A percentile compares a stretch with the other conserved stretches of the same genome.
phyloP scores from a whole-genome alignment of 2,888 invertebrate genomes.

The Acronicta leporina region DNA sequence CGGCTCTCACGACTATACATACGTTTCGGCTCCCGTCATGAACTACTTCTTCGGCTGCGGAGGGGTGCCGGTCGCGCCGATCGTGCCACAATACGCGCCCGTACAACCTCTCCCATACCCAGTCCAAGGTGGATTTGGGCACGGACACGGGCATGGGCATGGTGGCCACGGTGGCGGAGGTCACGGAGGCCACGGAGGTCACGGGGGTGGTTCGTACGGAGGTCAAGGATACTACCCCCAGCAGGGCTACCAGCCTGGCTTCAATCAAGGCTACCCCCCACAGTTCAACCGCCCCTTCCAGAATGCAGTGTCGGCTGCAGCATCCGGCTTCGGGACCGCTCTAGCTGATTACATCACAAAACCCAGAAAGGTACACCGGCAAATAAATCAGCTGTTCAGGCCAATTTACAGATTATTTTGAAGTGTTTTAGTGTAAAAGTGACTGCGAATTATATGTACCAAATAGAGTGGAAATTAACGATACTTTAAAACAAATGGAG shows the following conservation, averaged over 20 bases:
- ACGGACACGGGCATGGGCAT: constrained; percentile 57
- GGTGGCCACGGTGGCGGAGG: constrained; percentile 55
- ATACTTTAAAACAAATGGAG: not conserved
- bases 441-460: not conserved
- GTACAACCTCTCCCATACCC: constrained; percentile 50
- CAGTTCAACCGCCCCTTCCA: constrained; percentile 72
- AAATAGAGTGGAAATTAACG: not conserved
- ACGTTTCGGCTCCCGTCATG: constrained; percentile 79
- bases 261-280: constrained; percentile 46
- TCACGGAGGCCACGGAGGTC: constrained; percentile 42
- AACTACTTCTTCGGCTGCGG: constrained; percentile 83
- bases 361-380: constrained; percentile 76
- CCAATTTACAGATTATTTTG: constrained; percentile 80
- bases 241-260: constrained; percentile 34
- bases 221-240: constrained; percentile 48
- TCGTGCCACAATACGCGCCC: constrained; percentile 49
- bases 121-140: constrained; percentile 49
- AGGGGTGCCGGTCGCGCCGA: constrained; percentile 50
- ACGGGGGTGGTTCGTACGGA: constrained; percentile 48
- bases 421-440: constrained; percentile 22
- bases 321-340: constrained; percentile 87
- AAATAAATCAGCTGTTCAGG: constrained; percentile 76
- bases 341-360: constrained; percentile 81
- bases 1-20: constrained; percentile 72
- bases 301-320: constrained; percentile 77